Evolutionary conservation across 2,113 vertebrate species (phyloP).

Genomic region (Aegypius monachus): DNA sequence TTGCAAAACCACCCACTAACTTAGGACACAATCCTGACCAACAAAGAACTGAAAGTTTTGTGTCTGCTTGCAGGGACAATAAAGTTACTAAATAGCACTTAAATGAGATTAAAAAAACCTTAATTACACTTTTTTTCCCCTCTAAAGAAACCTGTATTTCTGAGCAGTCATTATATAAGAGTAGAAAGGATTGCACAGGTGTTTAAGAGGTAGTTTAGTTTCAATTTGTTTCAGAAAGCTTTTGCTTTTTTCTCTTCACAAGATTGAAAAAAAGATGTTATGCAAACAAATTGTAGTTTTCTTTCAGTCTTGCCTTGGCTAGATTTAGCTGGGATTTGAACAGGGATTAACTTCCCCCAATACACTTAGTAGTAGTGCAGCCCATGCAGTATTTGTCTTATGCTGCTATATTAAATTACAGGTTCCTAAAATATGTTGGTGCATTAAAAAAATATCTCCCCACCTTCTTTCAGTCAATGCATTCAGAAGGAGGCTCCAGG

Average conservation of each 20-base stretch:
- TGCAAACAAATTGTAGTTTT: conserved; percentile 34
- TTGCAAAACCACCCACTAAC: neutral
- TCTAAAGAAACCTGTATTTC: neutral
- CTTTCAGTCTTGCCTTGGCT: conserved; percentile 51
- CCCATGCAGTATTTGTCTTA: conserved; percentile 30
- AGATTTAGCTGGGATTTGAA: conserved; percentile 57
- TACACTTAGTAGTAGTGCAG: conserved; percentile 57
- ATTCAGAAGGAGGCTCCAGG: conserved; percentile 83
- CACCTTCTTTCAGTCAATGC: conserved; percentile 89
- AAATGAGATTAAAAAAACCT: neutral
- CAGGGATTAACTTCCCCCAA: conserved; percentile 49
- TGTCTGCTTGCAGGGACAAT: neutral
- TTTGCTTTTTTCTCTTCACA: neutral
- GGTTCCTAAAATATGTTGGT: conserved; percentile 24
- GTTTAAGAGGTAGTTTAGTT: neutral
- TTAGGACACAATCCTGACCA: neutral
- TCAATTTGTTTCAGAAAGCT: neutral
- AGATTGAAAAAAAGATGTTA: neutral
- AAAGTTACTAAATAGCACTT: neutral
- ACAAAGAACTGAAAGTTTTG: neutral
- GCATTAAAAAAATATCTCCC: conserved; percentile 50
- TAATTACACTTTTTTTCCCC: neutral
- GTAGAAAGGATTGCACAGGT: neutral
- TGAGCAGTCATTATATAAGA: neutral
- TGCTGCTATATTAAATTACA: conserved; percentile 22